phyloP scores from a whole-genome alignment of 2,113 vertebrate genomes.

The Puntigrus tetrazona region DNA sequence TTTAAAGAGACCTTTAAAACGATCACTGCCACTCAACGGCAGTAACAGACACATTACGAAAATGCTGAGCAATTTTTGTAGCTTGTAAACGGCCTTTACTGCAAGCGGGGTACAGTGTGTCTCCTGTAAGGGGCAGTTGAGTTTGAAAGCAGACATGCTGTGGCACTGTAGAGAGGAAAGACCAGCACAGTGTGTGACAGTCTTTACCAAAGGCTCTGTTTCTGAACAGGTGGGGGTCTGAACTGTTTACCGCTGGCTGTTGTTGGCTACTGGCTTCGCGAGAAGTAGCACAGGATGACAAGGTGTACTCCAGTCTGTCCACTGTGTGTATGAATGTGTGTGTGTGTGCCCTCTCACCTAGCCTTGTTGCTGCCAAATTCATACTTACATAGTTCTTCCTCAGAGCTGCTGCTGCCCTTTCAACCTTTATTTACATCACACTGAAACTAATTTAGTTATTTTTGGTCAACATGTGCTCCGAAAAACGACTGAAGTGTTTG shows the following conservation, averaged over 20 bases:
- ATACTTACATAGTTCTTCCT: conserved; percentile 49
- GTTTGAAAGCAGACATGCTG: conserved; percentile 30
- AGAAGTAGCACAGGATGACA: conserved; percentile 51
- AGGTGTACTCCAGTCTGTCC: conserved; percentile 46
- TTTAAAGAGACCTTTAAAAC: neutral
- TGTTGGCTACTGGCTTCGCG: conserved; percentile 45
- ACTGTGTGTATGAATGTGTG: conserved; percentile 28
- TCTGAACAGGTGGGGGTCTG: conserved; percentile 54
- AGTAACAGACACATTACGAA: neutral
- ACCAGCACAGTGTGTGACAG: conserved; percentile 35
- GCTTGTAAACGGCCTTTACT: conserved; percentile 24
- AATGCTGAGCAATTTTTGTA: neutral
- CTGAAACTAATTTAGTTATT: conserved; percentile 75
- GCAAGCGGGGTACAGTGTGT: neutral
- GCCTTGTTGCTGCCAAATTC: conserved; percentile 59
- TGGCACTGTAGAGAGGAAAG: conserved; percentile 34
- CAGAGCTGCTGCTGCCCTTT: conserved; percentile 65
- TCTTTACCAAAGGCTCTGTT: conserved; percentile 47
- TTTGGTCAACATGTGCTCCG: conserved; percentile 47
- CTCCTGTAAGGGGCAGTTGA: conserved; percentile 8
- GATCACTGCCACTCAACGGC: neutral
- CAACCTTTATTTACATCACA: conserved; percentile 84
- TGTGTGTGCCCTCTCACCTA: conserved; percentile 60
- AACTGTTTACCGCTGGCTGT: conserved; percentile 39
- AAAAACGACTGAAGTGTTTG: neutral